Evolutionary conservation across 2,797 vertebrate genomes (phyloP).

Genomic region (Leptatherina wallacei): DNA sequence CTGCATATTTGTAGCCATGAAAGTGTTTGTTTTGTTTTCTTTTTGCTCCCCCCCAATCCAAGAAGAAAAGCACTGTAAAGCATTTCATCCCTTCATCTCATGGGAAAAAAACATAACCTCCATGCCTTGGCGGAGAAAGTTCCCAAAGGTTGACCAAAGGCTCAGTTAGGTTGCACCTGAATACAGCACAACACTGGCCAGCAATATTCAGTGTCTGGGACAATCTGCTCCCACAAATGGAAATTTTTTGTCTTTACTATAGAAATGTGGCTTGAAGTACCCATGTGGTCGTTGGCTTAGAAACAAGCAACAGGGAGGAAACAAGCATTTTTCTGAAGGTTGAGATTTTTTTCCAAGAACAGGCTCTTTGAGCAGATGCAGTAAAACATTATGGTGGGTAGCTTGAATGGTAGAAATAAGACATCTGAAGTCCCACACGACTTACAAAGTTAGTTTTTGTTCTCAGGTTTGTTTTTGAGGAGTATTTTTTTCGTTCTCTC

Average conservation of each 20-base stretch:
- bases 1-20: slow-evolving; percentile 19
- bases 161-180: not conserved
- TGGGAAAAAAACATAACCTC: not conserved
- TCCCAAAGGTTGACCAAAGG: not conserved
- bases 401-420: not conserved
- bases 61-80: not conserved
- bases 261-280: not conserved
- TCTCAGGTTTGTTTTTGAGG: not conserved
- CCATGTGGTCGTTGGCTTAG: not conserved
- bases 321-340: not conserved
- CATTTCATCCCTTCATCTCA: not conserved
- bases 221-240: not conserved
- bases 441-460: not conserved
- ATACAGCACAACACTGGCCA: not conserved
- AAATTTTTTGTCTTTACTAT: not conserved
- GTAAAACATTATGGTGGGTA: not conserved
- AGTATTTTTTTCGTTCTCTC: not conserved
- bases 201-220: not conserved
- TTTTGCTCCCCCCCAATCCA: not conserved
- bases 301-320: not conserved
- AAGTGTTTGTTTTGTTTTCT: not conserved
- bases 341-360: not conserved
- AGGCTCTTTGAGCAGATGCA: not conserved
- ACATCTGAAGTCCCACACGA: not conserved
- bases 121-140: not conserved